These are phyloP conservation scores for Anthonomus grandis DNA, from an alignment of 1,140 invertebrate genomes.

Conservation along the genomic window DNA sequence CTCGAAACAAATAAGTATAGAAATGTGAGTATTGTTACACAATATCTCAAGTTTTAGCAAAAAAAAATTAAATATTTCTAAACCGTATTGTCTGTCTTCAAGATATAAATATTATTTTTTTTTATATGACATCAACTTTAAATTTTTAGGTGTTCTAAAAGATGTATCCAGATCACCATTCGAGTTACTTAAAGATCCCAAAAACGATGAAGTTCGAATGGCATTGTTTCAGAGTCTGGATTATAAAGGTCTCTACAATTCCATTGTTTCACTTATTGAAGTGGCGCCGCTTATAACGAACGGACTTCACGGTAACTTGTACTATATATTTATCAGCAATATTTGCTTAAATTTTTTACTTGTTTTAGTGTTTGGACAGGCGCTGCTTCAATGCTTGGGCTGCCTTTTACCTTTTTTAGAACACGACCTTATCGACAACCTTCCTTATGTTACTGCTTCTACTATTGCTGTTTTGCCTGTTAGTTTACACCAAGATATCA, in stretches of 20 bases:
- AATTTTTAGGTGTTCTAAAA: slow-evolving; percentile 78
- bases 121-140: too few species aligned
- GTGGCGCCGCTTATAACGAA: slow-evolving; percentile 79
- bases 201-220: slow-evolving; percentile 81
- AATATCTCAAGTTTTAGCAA: too few species aligned
- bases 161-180: slow-evolving; percentile 90
- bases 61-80: too few species aligned
- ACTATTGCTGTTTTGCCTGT: slow-evolving; percentile 88
- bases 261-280: slow-evolving; percentile 75
- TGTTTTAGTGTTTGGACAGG: slow-evolving; percentile 82
- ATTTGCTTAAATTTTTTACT: too few species aligned
- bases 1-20: too few species aligned
- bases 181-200: slow-evolving; percentile 81
- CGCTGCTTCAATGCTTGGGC: slow-evolving; percentile 83
- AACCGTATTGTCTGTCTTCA: too few species aligned
- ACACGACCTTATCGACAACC: slow-evolving; percentile 90
- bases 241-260: slow-evolving; percentile 90
- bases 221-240: slow-evolving; percentile 91
- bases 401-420: slow-evolving; percentile 95
- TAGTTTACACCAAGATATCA: slow-evolving; percentile 89
- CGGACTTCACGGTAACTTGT: slow-evolving; percentile 72
- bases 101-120: too few species aligned
- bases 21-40: too few species aligned
- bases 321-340: background rate
- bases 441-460: slow-evolving; percentile 92